Base-by-base conservation (phyloP, 2,888 invertebrate species). In the Lithophane socia region DNA sequence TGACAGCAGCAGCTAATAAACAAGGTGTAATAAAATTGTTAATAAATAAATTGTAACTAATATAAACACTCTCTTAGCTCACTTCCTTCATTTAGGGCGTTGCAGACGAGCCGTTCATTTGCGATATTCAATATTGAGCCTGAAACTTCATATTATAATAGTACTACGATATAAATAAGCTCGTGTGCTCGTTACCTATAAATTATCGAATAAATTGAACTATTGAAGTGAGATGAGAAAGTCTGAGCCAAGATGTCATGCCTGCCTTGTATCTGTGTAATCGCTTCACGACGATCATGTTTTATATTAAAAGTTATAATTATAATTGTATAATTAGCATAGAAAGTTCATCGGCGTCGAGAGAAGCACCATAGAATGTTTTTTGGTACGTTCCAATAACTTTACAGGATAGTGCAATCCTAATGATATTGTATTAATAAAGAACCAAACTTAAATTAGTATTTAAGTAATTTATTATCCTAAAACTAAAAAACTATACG, bases 401-500 rank as follows among this genome's bases (percentile, higher is more conserved):
- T 94, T 94, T 93, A 95, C 96, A 95, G 95, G 94, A 96, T 96
- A 96, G 95, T 94, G 95, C 95, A 94, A 96, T 96, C 96, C 96
- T 96, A 96, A 94, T 95, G 95, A 96, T 96, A 96, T 96, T 96
- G 96, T 96, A 96, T 96, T 96, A 96, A 96, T 96, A 96, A 97
- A 97, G 97, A 97, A 97, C 97, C 97, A 97, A 97, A 96, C 94
- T 96, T 96, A 95, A 95, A 93, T 95, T 97, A 97, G 97, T 93
- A 94, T 95, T 95, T 96, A 96, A 96, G 96, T 97, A 97, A 97
- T 97, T 97, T 96, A 97, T 96, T 97, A 96, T 96, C 97, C 96
- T 96, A 96, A 96, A 96, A 96, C 94, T 94, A 94, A 94, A 93
- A 96, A 96, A 96, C 96, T 97, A 96, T 97, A 97, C 95, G 97